phyloP scores from a whole-genome alignment of 2,113 vertebrate genomes.

The Xyliphius kryptos region DNA sequence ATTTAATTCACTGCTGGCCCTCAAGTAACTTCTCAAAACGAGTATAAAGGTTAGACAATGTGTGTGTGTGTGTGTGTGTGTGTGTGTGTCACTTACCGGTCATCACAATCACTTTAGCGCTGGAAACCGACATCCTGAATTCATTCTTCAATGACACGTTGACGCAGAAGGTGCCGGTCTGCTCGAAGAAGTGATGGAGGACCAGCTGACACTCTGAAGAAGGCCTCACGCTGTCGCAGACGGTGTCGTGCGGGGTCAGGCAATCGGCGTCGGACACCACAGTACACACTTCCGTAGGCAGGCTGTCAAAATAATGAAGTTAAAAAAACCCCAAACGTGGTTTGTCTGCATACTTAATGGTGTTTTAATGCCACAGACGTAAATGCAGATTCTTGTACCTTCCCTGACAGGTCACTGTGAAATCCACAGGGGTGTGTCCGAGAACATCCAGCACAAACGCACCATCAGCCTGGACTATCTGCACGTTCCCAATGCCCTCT shows the following conservation, averaged over 20 bases:
- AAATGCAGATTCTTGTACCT: constrained; percentile 61
- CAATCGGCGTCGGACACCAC: constrained; percentile 79
- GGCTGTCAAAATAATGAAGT: constrained; percentile 45
- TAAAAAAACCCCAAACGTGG: background rate
- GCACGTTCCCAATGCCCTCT: constrained; percentile 84
- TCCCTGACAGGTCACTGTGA: constrained; percentile 83
- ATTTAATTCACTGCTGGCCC: too few species aligned
- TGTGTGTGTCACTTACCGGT: constrained; percentile 46
- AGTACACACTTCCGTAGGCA: constrained; percentile 82
- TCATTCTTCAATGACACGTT: constrained; percentile 84
- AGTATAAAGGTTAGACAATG: background rate
- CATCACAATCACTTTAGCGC: constrained; percentile 71
- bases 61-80: background rate
- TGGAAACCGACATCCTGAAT: constrained; percentile 75
- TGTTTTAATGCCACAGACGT: background rate
- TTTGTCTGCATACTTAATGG: background rate
- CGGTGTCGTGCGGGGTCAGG: constrained; percentile 59
- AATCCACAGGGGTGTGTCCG: constrained; percentile 69
- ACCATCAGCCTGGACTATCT: constrained; percentile 74
- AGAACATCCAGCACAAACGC: constrained; percentile 27
- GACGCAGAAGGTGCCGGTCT: constrained; percentile 81
- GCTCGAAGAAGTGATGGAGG: constrained; percentile 75
- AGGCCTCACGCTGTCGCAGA: constrained; percentile 69
- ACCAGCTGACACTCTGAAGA: constrained; percentile 76
- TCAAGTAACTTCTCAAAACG: too few species aligned